Evolutionary conservation across 1,140 invertebrate species (phyloP), one percentile per base, ranked within the genome.

Genomic region (Antheraea mylitta): DNA sequence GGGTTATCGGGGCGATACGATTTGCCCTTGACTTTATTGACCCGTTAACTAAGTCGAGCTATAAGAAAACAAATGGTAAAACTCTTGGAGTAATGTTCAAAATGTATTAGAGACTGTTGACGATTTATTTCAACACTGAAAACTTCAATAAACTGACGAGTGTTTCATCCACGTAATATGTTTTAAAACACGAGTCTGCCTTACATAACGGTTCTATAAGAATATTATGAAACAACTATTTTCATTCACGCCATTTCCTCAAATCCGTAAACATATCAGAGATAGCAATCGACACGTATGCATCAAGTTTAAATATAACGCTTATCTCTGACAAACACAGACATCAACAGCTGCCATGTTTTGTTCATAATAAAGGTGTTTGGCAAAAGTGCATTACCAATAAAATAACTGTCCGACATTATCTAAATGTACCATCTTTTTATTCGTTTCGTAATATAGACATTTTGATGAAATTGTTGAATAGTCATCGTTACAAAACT

Each of bases 281-380:
- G 19, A 63, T 63, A 30, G 61, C 61, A 30, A 63, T 63, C 61
- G 37, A 37, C 61, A 63, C 61, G 30, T 63, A 36, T 10, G 18
- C 61, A 63, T 63, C 61, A 64, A 38, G 18, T 45, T 37, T 64
- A 38, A n/a, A 48, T 45, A 64, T 64, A 30, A 64, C 18, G 37
- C 59, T 19, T 60, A 19, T 22, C 60, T 38, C 19, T 22, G 16
- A 66, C 53, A 59, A 66, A 66, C 37, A 66, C 13, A 66, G 48
- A 58, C 65, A 38, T 66, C 65, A 74, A 73, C 79, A 83, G 72
- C 78, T 85, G 84, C 65, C 74, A 83, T 87, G 80, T 83, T 81
- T 82, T 83, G 75, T 85, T 72, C 73, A 19, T 62, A 78, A 84
- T 84, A 83, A 87, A 87, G 82, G 85, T 87, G 85, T 79, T 83